Evolutionary conservation across 2,113 vertebrate genomes (phyloP), one percentile per base, ranked within the genome.

Genomic region (Eolophus roseicapilla): DNA sequence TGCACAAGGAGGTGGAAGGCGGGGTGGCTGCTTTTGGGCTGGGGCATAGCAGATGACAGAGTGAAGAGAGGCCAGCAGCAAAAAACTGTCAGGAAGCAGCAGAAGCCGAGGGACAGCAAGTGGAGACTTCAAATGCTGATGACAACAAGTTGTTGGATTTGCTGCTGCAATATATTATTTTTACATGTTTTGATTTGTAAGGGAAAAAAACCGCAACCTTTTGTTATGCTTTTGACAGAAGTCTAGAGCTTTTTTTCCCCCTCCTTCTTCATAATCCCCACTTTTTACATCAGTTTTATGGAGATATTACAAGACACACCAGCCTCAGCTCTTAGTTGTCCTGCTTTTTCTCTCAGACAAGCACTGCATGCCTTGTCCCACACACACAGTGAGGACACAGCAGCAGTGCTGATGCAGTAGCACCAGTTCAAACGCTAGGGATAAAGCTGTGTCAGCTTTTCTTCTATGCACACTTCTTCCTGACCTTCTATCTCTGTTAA

Each of bases 381-480:
- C 0, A 43, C 39, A 3, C 2, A 8, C 7, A 3, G 28, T 1
- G 53, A 74, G 73, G 67, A 49, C 63, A 27, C 47, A 25, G 78
- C 67, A 59, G 82, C 74, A 80, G 17, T 6, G 79, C 93, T 86
- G 78, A 82, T 82, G 90, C 94, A 82, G 90, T 14, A 46, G 39
- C 75, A 50, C 15, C 94, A 21, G 67, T 16, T 29, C 28, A 2
- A 87, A 18, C 35, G 1, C 19, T 0, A 0, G 3, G 44, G 21
- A 83, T 64, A 63, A 70, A 83, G 95, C 93, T 93, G 68, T 23
- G 90, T 95, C 94, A 96, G 95, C 96, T 86, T 29, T 95, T 63
- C 88, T 18, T 82, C 82, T 92, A 41, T 44, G 15, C 80, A 44
- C 0, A 2, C 49, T 65, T 8, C 6, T 14, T 59, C 85, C 94